Conservation (phyloP, 1,140 invertebrate species). For the Sarcophaga peregrina region DNA sequence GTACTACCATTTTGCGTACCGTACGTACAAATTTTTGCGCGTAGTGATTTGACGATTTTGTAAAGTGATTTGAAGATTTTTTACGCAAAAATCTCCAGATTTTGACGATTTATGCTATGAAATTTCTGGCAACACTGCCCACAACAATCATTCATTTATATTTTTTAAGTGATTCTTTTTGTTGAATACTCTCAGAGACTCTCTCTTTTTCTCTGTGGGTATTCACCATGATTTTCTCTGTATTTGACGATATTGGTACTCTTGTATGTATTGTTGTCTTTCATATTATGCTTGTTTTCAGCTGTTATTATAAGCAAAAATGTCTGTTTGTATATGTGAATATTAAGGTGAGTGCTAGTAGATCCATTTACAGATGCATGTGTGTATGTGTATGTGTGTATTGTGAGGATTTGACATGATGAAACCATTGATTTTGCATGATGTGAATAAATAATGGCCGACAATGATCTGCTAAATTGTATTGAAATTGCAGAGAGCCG, state of each 20-base stretch:
- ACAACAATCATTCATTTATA: conserved; percentile 39
- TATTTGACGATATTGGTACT: not conserved
- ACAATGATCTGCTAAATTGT: conserved; percentile 37
- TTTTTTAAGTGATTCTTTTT: conserved; percentile 33
- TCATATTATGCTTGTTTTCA: not conserved
- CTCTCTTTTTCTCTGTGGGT: not conserved
- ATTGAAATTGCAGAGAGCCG: conserved; percentile 9
- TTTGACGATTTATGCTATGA: no score
- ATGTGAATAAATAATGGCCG: conserved; percentile 46
- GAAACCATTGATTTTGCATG: conserved; percentile 45
- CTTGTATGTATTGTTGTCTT: conserved; percentile 22
- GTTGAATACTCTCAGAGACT: no score
- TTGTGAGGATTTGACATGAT: conserved; percentile 38
- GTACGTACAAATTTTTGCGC: no score
- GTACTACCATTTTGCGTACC: no score
- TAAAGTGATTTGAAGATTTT: no score
- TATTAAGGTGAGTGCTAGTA: not conserved
- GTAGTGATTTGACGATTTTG: no score
- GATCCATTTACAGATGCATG: no score
- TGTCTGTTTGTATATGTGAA: conserved; percentile 19
- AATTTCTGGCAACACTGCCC: conserved; percentile 6
- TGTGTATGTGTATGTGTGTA: not conserved
- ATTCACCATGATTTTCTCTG: not conserved
- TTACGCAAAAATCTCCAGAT: no score
- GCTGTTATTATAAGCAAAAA: not conserved